Percentiles rank a stretch among this genome's conserved stretches.
phyloP scores from a whole-genome alignment of 30 jellyfish, hydroid and myxozoan genomes.

The Aurelia aurita region DNA sequence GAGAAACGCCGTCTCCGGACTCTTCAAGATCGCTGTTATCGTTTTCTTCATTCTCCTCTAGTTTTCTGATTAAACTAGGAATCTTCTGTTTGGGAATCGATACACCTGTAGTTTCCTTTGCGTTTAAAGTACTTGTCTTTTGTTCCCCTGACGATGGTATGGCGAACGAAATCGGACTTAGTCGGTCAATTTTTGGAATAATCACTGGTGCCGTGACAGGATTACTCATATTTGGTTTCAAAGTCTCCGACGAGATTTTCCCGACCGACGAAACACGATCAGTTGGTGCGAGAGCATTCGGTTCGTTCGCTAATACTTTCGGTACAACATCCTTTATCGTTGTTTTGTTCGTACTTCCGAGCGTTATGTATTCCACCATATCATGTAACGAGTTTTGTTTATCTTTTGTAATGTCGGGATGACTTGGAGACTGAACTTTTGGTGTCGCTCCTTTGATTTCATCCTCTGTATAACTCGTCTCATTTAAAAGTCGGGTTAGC shows the following conservation, averaged over 20 bases:
- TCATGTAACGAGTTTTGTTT: conserved; percentile 26
- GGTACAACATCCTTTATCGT: background rate
- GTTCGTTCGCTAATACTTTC: background rate
- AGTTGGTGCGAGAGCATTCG: background rate
- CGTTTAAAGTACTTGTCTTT: background rate
- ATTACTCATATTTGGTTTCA: background rate
- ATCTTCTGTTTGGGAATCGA: background rate
- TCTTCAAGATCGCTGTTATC: background rate
- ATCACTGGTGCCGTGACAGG: background rate
- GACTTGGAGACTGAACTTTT: background rate
- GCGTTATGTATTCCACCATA: conserved; percentile 42
- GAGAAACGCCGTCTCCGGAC: conserved; percentile 22
- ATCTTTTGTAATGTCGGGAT: background rate
- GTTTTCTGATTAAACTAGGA: conserved; percentile 1
- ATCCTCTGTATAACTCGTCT: conserved; percentile 40
- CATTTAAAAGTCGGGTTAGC: conserved; percentile 6
- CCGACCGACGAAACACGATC: background rate
- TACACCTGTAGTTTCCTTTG: background rate
- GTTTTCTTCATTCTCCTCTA: background rate
- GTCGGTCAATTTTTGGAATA: no score
- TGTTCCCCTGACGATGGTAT: background rate
- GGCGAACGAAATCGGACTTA: background rate
- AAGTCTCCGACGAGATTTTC: background rate
- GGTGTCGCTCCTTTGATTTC: background rate
- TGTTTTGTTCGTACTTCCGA: background rate